Percentiles rank a stretch among this genome's conserved stretches.
These are phyloP conservation scores for Euzetes globulus DNA, from an alignment of 2,888 invertebrate genomes.

Conservation along the genomic window DNA sequence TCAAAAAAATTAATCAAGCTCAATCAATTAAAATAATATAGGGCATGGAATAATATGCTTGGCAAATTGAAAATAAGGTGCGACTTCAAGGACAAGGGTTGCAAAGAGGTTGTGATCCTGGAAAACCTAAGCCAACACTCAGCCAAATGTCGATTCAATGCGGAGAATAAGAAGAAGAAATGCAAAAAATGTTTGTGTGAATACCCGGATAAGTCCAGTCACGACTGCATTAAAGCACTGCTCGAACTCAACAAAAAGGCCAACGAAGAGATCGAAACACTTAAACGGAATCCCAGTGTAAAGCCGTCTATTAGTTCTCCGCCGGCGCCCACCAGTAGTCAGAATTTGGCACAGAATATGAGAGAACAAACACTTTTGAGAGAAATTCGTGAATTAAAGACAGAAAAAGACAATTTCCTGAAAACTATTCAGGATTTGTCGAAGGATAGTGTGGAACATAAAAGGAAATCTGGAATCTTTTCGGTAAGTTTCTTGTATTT, in stretches of 20 bases:
- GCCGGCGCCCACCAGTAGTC: neutral
- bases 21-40: neutral
- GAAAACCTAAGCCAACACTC: neutral
- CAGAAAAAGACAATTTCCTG: neutral
- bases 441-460: neutral
- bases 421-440: conserved; percentile 20
- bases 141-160: neutral
- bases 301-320: neutral
- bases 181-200: conserved; percentile 19
- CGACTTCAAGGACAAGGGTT: conserved; percentile 6
- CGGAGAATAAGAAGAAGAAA: neutral
- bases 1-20: too few species aligned
- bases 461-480: neutral
- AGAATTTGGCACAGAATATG: neutral
- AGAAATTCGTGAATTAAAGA: neutral
- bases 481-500: neutral
- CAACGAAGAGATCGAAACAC: neutral
- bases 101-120: neutral
- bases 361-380: neutral
- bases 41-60: conserved; percentile 12
- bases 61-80: conserved; percentile 6
- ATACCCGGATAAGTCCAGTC: neutral
- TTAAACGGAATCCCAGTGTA: neutral
- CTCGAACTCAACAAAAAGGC: neutral
- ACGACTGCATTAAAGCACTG: conserved; percentile 11